Evolutionary conservation across 2,797 vertebrate species (phyloP).

Genomic region (Limosa lapponica): DNA sequence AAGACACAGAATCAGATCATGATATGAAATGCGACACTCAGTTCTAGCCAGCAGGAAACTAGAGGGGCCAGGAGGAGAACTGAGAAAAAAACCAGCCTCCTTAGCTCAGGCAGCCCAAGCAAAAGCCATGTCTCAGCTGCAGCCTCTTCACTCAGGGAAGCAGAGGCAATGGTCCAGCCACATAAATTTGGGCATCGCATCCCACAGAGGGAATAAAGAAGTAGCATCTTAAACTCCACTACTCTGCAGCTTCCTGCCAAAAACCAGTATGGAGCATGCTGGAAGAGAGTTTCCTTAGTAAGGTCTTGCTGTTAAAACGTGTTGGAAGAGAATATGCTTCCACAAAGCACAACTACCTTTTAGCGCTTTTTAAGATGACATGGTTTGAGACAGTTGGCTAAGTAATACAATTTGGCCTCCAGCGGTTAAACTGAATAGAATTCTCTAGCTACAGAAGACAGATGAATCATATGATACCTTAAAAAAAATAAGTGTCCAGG

Average conservation of each 20-base stretch:
- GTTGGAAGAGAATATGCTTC: background rate
- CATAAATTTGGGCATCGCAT: background rate
- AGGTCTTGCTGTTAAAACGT: background rate
- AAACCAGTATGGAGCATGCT: background rate
- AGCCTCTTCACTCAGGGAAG: background rate
- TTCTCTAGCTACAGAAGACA: background rate
- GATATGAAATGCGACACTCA: background rate
- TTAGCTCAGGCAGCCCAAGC: background rate
- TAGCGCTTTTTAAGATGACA: background rate
- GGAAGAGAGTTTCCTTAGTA: background rate
- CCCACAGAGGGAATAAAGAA: background rate
- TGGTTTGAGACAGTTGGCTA: background rate
- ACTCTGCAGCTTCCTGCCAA: background rate
- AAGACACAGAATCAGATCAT: background rate
- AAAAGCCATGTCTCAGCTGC: background rate
- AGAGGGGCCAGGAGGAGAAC: background rate
- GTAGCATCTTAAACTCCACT: background rate
- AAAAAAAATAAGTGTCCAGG: background rate
- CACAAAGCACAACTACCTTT: background rate
- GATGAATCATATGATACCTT: background rate
- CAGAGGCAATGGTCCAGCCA: background rate
- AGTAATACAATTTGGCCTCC: background rate
- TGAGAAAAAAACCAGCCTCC: accelerated
- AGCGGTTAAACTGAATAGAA: background rate
- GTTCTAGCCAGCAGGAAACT: background rate